phyloP scores from a whole-genome alignment of 2,888 invertebrate species.

The Lasioglossum leucozonium region DNA sequence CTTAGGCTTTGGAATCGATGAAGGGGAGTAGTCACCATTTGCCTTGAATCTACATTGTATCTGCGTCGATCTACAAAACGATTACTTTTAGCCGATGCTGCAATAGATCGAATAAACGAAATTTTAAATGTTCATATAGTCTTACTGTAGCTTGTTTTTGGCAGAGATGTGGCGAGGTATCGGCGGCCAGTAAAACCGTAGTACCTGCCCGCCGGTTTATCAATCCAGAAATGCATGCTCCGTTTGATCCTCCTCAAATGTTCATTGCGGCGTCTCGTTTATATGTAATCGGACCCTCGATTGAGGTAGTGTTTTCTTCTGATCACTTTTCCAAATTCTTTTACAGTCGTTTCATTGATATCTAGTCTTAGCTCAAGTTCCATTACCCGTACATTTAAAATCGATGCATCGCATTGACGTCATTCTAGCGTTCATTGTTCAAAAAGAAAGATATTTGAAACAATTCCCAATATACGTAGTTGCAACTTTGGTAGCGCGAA shows the following conservation, averaged over 20 bases:
- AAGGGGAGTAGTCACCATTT: constrained; percentile 90
- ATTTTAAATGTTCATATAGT: constrained; percentile 11
- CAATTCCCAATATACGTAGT: neutral
- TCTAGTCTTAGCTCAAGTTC: constrained; percentile 34
- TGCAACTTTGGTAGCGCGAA: neutral
- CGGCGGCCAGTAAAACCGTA: constrained; percentile 90
- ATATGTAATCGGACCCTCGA: neutral
- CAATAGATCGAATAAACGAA: neutral
- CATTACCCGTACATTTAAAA: constrained; percentile 46
- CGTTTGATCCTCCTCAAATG: constrained; percentile 25
- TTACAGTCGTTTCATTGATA: neutral
- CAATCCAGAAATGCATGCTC: constrained; percentile 94
- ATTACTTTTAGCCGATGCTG: neutral
- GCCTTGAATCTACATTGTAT: constrained; percentile 86
- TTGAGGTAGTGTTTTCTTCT: neutral
- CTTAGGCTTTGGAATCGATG: constrained; percentile 89
- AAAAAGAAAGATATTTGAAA: neutral
- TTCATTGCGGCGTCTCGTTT: constrained; percentile 36
- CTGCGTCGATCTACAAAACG: constrained; percentile 76
- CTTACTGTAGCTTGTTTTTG: constrained; percentile 78
- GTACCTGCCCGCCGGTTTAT: constrained; percentile 90
- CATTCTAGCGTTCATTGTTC: constrained; percentile 34
- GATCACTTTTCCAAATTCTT: constrained; percentile 4
- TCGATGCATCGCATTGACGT: constrained; percentile 35
- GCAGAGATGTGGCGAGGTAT: constrained; percentile 78